Percentiles rank a stretch among this genome's conserved stretches.
These are phyloP conservation scores for Lacerta viridis DNA, from an alignment of 2,797 vertebrate species.

Conservation along the genomic window DNA sequence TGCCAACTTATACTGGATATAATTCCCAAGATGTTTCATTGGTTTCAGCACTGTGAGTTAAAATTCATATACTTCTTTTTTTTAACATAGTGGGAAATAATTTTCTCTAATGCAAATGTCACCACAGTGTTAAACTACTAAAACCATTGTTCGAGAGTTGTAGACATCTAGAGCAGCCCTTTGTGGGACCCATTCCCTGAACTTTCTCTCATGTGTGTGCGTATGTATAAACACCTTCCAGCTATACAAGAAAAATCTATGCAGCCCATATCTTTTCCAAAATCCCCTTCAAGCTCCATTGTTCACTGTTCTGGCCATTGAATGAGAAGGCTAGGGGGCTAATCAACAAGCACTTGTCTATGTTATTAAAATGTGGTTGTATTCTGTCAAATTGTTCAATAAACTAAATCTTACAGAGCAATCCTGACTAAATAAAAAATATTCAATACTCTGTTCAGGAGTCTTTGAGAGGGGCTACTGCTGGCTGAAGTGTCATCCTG, in stretches of 20 bases:
- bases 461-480: too few species aligned
- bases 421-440: too few species aligned
- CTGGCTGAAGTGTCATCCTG: too few species aligned
- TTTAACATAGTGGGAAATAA: not conserved
- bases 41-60: not conserved
- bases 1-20: conserved; percentile 6
- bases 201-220: not conserved
- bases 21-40: not conserved
- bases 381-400: not conserved
- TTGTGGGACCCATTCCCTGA: not conserved
- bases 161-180: not conserved
- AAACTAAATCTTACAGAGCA: not conserved
- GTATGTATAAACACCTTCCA: not conserved
- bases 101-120: not conserved
- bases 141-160: not conserved
- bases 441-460: too few species aligned
- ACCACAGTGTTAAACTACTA: not conserved
- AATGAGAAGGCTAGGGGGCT: not conserved
- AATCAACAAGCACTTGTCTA: not conserved
- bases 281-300: not conserved
- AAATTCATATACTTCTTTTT: not conserved
- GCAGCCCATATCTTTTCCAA: not conserved
- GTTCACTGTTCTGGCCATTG: not conserved
- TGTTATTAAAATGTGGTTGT: not conserved
- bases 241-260: not conserved